Evolutionary conservation across 1,140 invertebrate genomes (phyloP).

Genomic region (Zaprionus taronus): DNA sequence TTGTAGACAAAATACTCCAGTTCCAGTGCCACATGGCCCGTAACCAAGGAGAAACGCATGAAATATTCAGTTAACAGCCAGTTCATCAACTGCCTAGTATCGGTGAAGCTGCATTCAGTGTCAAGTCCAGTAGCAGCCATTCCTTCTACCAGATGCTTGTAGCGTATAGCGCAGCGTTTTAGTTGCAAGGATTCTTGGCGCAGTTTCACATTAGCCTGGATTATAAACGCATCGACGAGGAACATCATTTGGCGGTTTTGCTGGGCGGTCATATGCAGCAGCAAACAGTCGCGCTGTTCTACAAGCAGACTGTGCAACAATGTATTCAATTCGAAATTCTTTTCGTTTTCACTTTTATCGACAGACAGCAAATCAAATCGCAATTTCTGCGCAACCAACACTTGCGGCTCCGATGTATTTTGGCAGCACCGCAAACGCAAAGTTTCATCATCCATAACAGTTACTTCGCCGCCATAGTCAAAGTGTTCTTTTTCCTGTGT

Average conservation of each 20-base stretch:
- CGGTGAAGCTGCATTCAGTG: slow-evolving; percentile 27
- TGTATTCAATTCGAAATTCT: slow-evolving; percentile 24
- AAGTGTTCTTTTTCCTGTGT: neutral
- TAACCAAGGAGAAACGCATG: slow-evolving; percentile 26
- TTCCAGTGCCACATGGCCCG: slow-evolving; percentile 49
- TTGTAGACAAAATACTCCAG: slow-evolving; percentile 41
- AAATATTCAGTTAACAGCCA: slow-evolving; percentile 55
- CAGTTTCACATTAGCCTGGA: slow-evolving; percentile 40
- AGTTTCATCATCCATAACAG: slow-evolving; percentile 41
- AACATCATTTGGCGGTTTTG: slow-evolving; percentile 52
- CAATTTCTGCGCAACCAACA: slow-evolving; percentile 49
- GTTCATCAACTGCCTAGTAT: slow-evolving; percentile 31
- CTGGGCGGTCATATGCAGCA: slow-evolving; percentile 31
- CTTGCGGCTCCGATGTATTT: slow-evolving; percentile 34
- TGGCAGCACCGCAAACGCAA: slow-evolving; percentile 45
- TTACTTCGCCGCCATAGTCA: slow-evolving; percentile 50
- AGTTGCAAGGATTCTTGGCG: slow-evolving; percentile 25
- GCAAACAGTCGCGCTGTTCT: slow-evolving; percentile 36
- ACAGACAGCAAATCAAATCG: slow-evolving; percentile 41
- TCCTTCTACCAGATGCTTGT: slow-evolving; percentile 42
- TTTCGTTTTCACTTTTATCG: slow-evolving; percentile 7
- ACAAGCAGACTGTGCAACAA: slow-evolving; percentile 41
- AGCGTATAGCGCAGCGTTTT: slow-evolving; percentile 27
- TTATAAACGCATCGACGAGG: slow-evolving; percentile 41
- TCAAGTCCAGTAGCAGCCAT: slow-evolving; percentile 10